Evolutionary conservation across 64 coral and sea anemone genomes (phyloP), one percentile per base, ranked within the genome.

Genomic region (Montipora sp.): DNA sequence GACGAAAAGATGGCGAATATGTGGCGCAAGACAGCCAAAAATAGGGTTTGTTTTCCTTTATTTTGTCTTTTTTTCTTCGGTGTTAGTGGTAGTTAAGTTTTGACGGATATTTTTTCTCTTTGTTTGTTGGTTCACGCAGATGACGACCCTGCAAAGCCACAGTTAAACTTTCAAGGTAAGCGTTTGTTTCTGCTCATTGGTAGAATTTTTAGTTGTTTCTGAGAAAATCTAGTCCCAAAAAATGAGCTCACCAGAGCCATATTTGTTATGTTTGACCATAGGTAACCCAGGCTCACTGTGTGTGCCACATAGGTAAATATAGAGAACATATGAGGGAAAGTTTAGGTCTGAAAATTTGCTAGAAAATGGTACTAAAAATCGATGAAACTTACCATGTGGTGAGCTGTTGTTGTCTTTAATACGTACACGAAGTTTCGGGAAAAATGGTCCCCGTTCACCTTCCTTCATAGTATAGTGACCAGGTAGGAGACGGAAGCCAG

Each of bases 191-290:
- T 79, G 43, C 16, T 79, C 12, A 79, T 79, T 79, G 27, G 77
- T 20, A 53, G 18, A 19, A 53, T 51, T 51, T 79, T 51, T 51
- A 79, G 27, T 79, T 79, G 48, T 79, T 79, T 79, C 18, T 19
- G 77, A 79, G 77, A 79, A 79, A 79, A 53, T 79, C 77, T 50
- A 11, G 47, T 79, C 77, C 47, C 46, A 78, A 78, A 78, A 51
- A 51, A 78, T 78, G 10, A 49, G 23, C 47, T 51, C 47, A 78
- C 76, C 5, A 16, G 76, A 50, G 76, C 76, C 46, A 78, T 18
- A 51, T 50, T 78, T 12, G 44, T 5, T 78, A 78, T 51, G 45
- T 78, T 78, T 50, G 76, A 78, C 27, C 27, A 27, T 27, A 27
- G 27, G 27, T 27, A 27, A 27, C 27, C 27, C 27, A 27, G 27